These are phyloP conservation scores for Abrostola triplasia DNA, from an alignment of 2,888 invertebrate genomes.

Conservation along the genomic window DNA sequence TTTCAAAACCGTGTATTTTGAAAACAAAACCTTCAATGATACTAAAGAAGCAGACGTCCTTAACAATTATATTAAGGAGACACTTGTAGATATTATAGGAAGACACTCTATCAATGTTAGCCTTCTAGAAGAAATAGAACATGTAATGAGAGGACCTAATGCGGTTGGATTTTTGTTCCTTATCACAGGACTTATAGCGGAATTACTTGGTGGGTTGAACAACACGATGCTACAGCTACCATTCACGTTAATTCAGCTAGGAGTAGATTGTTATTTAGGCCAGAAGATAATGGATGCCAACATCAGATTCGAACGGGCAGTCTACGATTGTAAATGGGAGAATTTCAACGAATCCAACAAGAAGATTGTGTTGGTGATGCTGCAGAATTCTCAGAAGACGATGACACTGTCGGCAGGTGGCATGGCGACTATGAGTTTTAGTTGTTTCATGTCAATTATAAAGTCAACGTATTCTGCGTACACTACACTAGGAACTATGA, in stretches of 20 bases:
- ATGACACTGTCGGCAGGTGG: conserved; percentile 66
- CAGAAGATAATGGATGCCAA: conserved; percentile 66
- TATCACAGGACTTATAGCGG: conserved; percentile 65
- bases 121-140: conserved; percentile 61
- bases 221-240: conserved; percentile 71
- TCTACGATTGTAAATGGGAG: conserved; percentile 68
- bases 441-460: conserved; percentile 59
- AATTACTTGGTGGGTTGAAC: conserved; percentile 71
- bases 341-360: conserved; percentile 61
- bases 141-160: conserved; percentile 64
- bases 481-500: conserved; percentile 59
- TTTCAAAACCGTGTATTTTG: conserved; percentile 7
- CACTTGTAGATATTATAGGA: conserved; percentile 59
- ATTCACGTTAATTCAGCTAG: conserved; percentile 67
- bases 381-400: conserved; percentile 63
- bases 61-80: conserved; percentile 61
- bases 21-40: conserved; percentile 5
- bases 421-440: conserved; percentile 59
- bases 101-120: conserved; percentile 62
- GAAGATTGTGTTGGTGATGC: conserved; percentile 62
- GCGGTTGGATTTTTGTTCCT: conserved; percentile 68
- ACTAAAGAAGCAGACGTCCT: conserved; percentile 45
- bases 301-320: conserved; percentile 56
- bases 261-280: conserved; percentile 64
- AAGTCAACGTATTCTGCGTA: conserved; percentile 65